A percentile compares a stretch with the other conserved stretches of the same genome.
phyloP scores from a whole-genome alignment of 92 coral and sea anemone species.

The Metridium senile region DNA sequence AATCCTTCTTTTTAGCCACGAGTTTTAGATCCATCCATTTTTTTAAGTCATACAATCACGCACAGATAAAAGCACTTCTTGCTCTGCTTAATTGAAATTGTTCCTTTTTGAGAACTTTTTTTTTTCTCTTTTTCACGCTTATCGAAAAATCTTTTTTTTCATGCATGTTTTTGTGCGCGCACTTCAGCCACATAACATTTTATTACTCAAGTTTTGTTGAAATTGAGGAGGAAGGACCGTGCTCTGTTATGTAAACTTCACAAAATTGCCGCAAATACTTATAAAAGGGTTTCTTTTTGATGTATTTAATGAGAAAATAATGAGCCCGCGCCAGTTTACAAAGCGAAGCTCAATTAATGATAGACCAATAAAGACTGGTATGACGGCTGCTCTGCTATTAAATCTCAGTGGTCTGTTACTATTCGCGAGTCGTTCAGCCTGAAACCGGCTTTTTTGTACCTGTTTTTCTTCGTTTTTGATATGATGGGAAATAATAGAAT shows the following conservation, averaged over 20 bases:
- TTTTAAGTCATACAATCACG: no score
- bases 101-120: background rate
- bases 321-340: constrained; percentile 21
- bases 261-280: constrained; percentile 31
- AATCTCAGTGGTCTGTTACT: constrained; percentile 11
- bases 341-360: constrained; percentile 25
- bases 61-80: no score
- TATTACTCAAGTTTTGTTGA: background rate
- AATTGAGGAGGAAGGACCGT: background rate
- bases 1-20: no score
- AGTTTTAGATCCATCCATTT: no score
- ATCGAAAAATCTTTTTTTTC: background rate
- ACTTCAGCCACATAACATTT: background rate
- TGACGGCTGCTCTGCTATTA: constrained; percentile 24
- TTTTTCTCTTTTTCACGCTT: background rate
- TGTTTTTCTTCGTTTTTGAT: no score
- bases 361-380: constrained; percentile 4
- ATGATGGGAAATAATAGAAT: no score
- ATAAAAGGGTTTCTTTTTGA: constrained; percentile 17
- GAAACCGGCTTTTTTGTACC: no score
- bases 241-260: constrained; percentile 52
- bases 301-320: constrained; percentile 30
- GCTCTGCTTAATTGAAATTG: background rate
- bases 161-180: background rate
- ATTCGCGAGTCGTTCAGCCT: no score